These are phyloP conservation scores for Carduelis carduelis DNA, from an alignment of 2,797 vertebrate species.

Conservation along the genomic window DNA sequence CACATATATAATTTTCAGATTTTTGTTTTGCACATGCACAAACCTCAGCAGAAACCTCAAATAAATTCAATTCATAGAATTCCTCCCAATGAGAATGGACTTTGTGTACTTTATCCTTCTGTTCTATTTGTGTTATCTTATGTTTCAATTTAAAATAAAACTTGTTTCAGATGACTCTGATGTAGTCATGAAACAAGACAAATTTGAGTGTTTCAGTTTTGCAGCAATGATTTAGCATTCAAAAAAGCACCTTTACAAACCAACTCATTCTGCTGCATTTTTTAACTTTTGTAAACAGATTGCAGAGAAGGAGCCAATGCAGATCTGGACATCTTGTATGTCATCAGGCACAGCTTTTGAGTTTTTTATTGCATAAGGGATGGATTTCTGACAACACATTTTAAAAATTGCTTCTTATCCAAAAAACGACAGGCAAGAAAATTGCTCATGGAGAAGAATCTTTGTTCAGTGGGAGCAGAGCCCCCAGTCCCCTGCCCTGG, in stretches of 20 bases:
- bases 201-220: neutral
- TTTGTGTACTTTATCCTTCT: neutral
- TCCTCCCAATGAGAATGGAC: neutral
- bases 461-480: slow-evolving; percentile 39
- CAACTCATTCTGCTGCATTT: slow-evolving; percentile 61
- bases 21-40: neutral
- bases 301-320: slow-evolving; percentile 68
- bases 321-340: slow-evolving; percentile 71
- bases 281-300: slow-evolving; percentile 70
- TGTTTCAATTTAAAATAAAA: neutral
- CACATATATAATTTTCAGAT: neutral
- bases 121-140: neutral
- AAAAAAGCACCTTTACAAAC: slow-evolving; percentile 65
- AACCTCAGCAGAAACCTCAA: neutral
- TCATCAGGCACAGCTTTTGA: slow-evolving; percentile 67
- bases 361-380: slow-evolving; percentile 70
- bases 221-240: slow-evolving; percentile 60
- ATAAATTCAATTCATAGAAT: neutral
- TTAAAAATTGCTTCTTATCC: slow-evolving; percentile 68
- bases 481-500: neutral
- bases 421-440: slow-evolving; percentile 62
- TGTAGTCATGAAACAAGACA: neutral
- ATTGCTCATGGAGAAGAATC: slow-evolving; percentile 54
- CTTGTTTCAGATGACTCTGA: neutral
- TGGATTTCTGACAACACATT: slow-evolving; percentile 74